A percentile compares a stretch with the other conserved stretches of the same genome.
Evolutionary conservation across 2,113 vertebrate genomes (phyloP).

Genomic region (Plestiodon gilberti): DNA sequence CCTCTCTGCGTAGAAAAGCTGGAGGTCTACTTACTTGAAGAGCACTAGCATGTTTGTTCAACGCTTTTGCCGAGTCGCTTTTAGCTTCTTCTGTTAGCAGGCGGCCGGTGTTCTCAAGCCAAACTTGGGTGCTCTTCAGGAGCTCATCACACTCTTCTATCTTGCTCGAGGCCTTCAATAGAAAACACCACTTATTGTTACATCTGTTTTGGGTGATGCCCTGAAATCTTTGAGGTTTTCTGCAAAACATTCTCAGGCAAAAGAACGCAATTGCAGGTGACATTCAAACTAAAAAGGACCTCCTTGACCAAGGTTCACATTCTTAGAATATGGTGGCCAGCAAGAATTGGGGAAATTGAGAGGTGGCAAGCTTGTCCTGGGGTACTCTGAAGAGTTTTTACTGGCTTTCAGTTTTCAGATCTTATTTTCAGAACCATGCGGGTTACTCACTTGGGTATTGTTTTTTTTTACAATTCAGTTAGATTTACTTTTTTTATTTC

Average conservation of each 20-base stretch:
- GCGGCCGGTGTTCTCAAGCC: constrained; percentile 82
- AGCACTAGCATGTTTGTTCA: constrained; percentile 77
- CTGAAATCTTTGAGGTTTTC: not conserved
- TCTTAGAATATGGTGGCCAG: not conserved
- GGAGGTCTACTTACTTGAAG: constrained; percentile 79
- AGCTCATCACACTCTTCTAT: constrained; percentile 89
- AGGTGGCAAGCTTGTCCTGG: not conserved
- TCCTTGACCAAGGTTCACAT: not conserved
- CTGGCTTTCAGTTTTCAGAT: too few species aligned
- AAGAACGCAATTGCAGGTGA: too few species aligned
- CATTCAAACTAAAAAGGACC: not conserved
- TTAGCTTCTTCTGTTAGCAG: constrained; percentile 81
- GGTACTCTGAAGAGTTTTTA: not conserved
- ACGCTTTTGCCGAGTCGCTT: constrained; percentile 80
- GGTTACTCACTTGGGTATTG: not conserved
- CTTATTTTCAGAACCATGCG: not conserved
- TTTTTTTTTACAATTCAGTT: too few species aligned
- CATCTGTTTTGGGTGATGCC: not conserved
- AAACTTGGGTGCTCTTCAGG: constrained; percentile 79
- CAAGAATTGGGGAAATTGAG: not conserved
- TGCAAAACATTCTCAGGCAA: not conserved
- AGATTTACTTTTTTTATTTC: too few species aligned
- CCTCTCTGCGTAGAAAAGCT: too few species aligned
- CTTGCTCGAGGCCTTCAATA: constrained; percentile 81
- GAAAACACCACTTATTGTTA: constrained; percentile 2